Evolutionary conservation across 1,140 invertebrate species (phyloP).

Genomic region (Globodera rostochiensis): DNA sequence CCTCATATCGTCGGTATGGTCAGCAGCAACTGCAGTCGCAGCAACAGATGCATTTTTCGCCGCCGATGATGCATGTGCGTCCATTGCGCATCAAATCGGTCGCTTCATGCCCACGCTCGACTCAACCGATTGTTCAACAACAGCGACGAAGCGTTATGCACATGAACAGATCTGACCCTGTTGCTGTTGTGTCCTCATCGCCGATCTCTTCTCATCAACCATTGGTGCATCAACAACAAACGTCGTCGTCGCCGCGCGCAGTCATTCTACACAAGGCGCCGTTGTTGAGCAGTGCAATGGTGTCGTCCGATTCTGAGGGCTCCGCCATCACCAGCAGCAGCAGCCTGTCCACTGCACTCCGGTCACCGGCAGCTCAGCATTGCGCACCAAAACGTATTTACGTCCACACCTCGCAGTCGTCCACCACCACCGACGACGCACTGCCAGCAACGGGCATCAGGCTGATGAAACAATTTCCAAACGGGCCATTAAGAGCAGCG

Average conservation of each 20-base stretch:
- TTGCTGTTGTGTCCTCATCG: not conserved
- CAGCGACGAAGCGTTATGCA: not conserved
- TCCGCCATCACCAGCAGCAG: not conserved
- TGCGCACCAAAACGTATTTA: not conserved
- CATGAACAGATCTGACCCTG: not conserved
- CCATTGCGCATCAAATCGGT: not conserved
- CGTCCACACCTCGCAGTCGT: not conserved
- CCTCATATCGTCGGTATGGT: not conserved
- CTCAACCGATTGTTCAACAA: not conserved
- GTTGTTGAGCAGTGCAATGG: not conserved
- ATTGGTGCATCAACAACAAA: not conserved
- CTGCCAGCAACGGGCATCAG: not conserved
- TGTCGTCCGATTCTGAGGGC: not conserved
- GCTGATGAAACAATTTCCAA: not conserved
- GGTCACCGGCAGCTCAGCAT: no score
- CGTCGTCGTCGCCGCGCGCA: not conserved
- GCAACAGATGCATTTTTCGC: not conserved
- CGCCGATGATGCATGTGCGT: not conserved
- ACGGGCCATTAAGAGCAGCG: not conserved
- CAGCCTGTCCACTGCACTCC: not conserved
- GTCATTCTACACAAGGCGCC: not conserved
- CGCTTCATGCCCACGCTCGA: not conserved
- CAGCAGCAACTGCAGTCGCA: not conserved
- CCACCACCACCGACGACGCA: no score
- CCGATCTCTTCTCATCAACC: not conserved